Base-by-base conservation (phyloP, 2,888 invertebrate genomes). In the Blera fallax region DNA sequence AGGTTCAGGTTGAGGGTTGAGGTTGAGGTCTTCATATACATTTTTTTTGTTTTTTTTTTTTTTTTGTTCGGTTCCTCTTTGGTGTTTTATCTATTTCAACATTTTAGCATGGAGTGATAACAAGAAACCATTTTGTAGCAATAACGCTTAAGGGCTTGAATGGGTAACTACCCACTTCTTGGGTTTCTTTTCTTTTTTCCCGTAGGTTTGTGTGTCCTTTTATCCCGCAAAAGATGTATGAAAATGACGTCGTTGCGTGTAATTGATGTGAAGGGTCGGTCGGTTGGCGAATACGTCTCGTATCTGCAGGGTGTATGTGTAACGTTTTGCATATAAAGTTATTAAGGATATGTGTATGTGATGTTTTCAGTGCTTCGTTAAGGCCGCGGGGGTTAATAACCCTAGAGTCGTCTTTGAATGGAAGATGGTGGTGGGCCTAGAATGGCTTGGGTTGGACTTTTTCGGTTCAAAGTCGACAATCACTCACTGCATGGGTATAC, bases 101-200 rank as follows among this genome's bases (percentile, higher is more conserved):
- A 60, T 83, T 83, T 81, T 85, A 81, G 76, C 81, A 85, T 81
- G 58, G 85, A 85, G 81, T 85, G 85, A 85, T 85, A 85, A 85
- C 81, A 85, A 81, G 85, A 81, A 81, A 58, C 74, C 80, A 81
- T 85, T 85, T 85, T 76, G 81, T 81, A 76, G 76, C 85, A 67
- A 72, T 85, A 85, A 81, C 70, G 70, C 81, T 67, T 56, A 40
- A 72, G 72, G 85, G 60, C 50, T 72, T 67, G 70, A 85, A 70
- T 70, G 58, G 67, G 34, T 83, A 85, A 81, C 81, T 81, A 76
- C 70, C 85, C 74, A 79, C 79, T 80, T 82, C 73, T 70, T 64
- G 74, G 79, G 50, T 69, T 52, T 34, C 27, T 48, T 65, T 73
- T 18, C 8, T 8, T 40, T 62, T 48, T 2, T 21, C 32, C 2